Base-by-base conservation (phyloP, 2,888 invertebrate genomes). In the Acrocyrtus sp. region DNA sequence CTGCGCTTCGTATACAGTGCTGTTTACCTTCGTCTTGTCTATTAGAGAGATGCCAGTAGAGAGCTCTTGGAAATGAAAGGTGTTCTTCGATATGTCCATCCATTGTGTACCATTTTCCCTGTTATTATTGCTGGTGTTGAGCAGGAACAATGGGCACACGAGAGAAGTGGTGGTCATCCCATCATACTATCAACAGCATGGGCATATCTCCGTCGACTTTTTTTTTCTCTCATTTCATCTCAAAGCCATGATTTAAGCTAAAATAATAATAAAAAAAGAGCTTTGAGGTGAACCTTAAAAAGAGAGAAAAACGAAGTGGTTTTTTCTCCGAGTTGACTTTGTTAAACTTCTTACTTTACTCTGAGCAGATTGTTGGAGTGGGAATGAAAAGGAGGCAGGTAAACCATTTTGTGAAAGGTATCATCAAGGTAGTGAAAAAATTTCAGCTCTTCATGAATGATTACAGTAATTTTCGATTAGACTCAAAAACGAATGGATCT, bases 351-450 rank as follows among this genome's bases (percentile, higher is more conserved):
- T 70, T 74, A 70, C 70, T 70, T 65, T 61, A 70, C 67, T 72
- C 65, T 70, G 73, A 67, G 66, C 68, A 70, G 50, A 58, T 72
- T 74, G 72, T 76, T 75, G 70, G 72, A 75, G 77, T 76, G 78
- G 75, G 74, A 76, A 79, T 74, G 78, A 74, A 76, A 74, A 76
- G 77, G 74, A 75, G 78, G 76, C 69, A 75, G 78, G 76, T 45
- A 48, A 66, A 69, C 58, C 67, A 60, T 66, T 66, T 66, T 72
- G 72, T 74, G 75, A 80, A 80, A 80, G 78, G 53, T 81, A 80
- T 81, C 80, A 81, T 81, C 80, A 80, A 80, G 77, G 63, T 78
- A 78, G 81, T 81, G 81, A 81, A 79, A 80, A 81, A 80, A 81
- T 79, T 81, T 80, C 78, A 79, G 77, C 69, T 80, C 78, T 78